Percentiles rank a stretch among this genome's conserved stretches.
Conservation (phyloP, 2,888 invertebrate species). For the Colostygia pectinataria region DNA sequence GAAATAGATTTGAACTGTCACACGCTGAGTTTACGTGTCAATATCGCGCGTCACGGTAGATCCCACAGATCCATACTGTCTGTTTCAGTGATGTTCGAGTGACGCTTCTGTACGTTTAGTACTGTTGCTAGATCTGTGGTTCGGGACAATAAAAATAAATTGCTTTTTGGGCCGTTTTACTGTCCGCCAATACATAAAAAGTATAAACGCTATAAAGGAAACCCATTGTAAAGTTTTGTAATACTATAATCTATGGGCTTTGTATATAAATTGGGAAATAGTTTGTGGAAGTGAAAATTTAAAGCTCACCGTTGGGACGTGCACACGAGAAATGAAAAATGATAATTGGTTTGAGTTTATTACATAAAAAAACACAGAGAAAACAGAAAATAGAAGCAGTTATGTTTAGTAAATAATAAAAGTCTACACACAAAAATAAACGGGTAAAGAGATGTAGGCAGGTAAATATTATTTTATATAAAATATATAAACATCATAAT, state of each 20-base stretch:
- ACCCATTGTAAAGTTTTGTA: constrained; percentile 28
- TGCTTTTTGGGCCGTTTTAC: constrained; percentile 62
- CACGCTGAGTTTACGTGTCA: constrained; percentile 1
- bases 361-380: no score
- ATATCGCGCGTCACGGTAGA: not conserved
- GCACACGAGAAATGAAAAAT: no score
- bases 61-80: not conserved
- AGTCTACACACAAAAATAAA: no score
- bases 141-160: constrained; percentile 68
- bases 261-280: constrained; percentile 20
- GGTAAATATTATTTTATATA: no score
- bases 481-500: no score
- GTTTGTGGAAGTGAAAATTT: constrained; percentile 17
- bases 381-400: no score
- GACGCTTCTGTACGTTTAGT: constrained; percentile 1
- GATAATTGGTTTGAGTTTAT: no score
- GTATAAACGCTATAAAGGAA: constrained; percentile 59
- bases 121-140: constrained; percentile 16
- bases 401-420: no score
- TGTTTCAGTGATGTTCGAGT: constrained; percentile 5
- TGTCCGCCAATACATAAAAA: constrained; percentile 65
- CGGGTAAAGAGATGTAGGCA: no score
- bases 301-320: no score
- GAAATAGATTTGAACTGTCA: constrained; percentile 1
- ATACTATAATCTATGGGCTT: constrained; percentile 24